Evolutionary conservation across 2,888 invertebrate genomes (phyloP), one percentile per base, ranked within the genome.

Genomic region (Plutella xylostella): DNA sequence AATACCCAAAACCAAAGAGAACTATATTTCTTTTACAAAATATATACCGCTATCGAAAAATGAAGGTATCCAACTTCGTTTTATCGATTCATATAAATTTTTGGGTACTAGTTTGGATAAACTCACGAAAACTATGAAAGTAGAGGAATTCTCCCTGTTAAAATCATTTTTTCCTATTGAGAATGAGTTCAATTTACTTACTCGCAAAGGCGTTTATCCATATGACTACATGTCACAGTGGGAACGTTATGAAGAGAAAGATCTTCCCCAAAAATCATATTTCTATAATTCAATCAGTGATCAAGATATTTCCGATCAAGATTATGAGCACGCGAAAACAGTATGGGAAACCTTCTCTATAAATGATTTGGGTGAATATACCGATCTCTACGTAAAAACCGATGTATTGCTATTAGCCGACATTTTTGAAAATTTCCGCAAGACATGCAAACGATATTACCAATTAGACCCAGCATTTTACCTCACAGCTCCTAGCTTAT

Each of bases 361-460:
- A 22, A 43, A 53, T 30, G 62, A 49, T 20, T 45, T 72, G 15
- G 57, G 57, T 2, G 62, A 68, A 43, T 73, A 72, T 47, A 53
- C 55, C 1, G 59, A 67, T 28, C 15, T 68, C 2, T 68, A 70
- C 48, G 33, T 70, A 19, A 64, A 62, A 52, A 59, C 60, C 1
- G 68, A 73, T 50, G 57, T 72, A 1, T 43, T 68, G 12, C 46
- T 70, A 4, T 45, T 66, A 22, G 55, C 58, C 3, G 68, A 70
- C 42, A 51, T 69, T 5, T 68, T 69, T 49, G 69, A 71, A 51
- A 59, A 67, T 46, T 71, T 68, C 50, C 37, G 66, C 4, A n/a
- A 48, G 4, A 52, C 47, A 1, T 60, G 59, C 41, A 25, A 57
- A 4, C n/a, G 47, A 20, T 54, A 53, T 4, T 68, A 72, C 43